Conservation (phyloP, 1,140 invertebrate species). For the Drosophila prosaltans region DNA sequence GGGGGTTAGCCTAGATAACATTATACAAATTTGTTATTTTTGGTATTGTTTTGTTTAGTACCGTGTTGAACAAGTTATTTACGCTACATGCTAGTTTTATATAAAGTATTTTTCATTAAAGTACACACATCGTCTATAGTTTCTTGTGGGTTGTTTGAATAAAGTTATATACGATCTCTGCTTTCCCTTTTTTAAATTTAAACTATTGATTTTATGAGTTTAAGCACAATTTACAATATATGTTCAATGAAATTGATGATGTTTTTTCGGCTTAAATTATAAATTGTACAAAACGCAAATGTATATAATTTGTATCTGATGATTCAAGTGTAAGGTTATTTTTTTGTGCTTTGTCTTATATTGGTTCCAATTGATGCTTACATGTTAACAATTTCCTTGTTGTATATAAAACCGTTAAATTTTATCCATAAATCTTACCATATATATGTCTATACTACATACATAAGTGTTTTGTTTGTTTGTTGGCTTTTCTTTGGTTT, state of each 20-base stretch:
- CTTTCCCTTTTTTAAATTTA: slow-evolving; percentile 16
- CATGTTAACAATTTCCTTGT: slow-evolving; percentile 69
- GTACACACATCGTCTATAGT: slow-evolving; percentile 67
- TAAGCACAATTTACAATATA: slow-evolving; percentile 34
- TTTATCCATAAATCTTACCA: slow-evolving; percentile 57
- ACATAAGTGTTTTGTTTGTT: slow-evolving; percentile 41
- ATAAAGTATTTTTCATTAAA: slow-evolving; percentile 73
- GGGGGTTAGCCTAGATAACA: slow-evolving; percentile 38
- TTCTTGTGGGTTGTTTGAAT: slow-evolving; percentile 25
- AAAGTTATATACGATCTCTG: slow-evolving; percentile 14
- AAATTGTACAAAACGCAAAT: slow-evolving; percentile 65
- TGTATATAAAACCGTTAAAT: slow-evolving; percentile 74
- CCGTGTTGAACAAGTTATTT: slow-evolving; percentile 53
- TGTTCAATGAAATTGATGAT: slow-evolving; percentile 15
- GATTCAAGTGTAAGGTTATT: slow-evolving; percentile 59
- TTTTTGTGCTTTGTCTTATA: slow-evolving; percentile 61
- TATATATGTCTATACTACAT: slow-evolving; percentile 61
- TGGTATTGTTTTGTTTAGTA: slow-evolving; percentile 39
- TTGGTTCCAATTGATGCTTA: slow-evolving; percentile 80
- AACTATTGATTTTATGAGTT: slow-evolving; percentile 26
- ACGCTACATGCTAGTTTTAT: slow-evolving; percentile 62
- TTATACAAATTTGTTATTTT: slow-evolving; percentile 43
- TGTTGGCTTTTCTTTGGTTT: slow-evolving; percentile 32
- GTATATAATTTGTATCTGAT: slow-evolving; percentile 72
- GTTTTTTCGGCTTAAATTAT: slow-evolving; percentile 15